Evolutionary conservation across 2,888 invertebrate species (phyloP).

Genomic region (Argynnis bischoffii): DNA sequence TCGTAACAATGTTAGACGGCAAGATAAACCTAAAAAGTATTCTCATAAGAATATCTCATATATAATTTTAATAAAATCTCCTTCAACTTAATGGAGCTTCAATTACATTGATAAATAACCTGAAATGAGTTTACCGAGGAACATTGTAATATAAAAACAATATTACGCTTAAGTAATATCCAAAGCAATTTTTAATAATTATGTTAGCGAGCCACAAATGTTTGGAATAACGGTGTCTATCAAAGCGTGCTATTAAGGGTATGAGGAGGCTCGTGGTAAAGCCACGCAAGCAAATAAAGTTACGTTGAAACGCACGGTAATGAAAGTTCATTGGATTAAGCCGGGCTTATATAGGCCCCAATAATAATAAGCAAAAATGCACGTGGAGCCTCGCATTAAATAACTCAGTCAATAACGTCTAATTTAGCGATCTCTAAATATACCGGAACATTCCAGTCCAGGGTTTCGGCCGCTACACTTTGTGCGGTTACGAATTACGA

Average conservation of each 20-base stretch:
- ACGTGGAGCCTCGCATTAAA: conserved; percentile 72
- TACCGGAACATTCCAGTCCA: conserved; percentile 49
- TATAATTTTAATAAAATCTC: conserved; percentile 7
- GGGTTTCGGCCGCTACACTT: conserved; percentile 52
- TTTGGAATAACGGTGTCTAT: conserved; percentile 58
- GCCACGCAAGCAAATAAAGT: conserved; percentile 75
- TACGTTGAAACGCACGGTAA: conserved; percentile 71
- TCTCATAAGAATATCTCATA: neutral
- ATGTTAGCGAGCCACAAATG: conserved; percentile 61
- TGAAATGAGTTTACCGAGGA: conserved; percentile 36
- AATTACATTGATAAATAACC: conserved; percentile 33
- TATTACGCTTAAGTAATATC: conserved; percentile 60
- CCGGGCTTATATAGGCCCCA: conserved; percentile 67
- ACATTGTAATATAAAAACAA: conserved; percentile 53
- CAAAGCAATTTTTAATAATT: conserved; percentile 81
- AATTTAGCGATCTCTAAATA: conserved; percentile 60
- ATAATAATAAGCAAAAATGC: conserved; percentile 81
- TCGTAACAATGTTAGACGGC: neutral
- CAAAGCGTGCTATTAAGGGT: conserved; percentile 70
- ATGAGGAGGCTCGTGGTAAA: conserved; percentile 67
- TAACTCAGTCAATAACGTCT: conserved; percentile 79
- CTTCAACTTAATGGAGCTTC: conserved; percentile 18
- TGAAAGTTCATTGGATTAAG: conserved; percentile 80
- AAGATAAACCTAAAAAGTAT: neutral
- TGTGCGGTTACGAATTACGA: conserved; percentile 48